These are phyloP conservation scores for Indicator maculatus DNA, from an alignment of 2,113 vertebrate genomes.

Conservation along the genomic window DNA sequence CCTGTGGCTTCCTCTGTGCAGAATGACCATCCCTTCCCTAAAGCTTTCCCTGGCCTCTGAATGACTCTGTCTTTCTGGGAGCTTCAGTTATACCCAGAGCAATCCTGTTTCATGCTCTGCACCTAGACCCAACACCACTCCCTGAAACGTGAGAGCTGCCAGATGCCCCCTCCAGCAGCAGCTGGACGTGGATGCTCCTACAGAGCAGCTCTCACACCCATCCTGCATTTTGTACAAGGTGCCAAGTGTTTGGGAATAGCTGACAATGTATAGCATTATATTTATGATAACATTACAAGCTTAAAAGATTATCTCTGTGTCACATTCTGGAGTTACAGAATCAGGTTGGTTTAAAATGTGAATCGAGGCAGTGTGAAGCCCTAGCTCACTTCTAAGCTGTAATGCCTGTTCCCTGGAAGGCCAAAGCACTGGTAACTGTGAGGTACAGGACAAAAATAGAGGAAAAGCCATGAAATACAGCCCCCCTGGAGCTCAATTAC, in stretches of 20 bases:
- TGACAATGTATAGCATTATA: neutral
- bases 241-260: neutral
- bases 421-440: neutral
- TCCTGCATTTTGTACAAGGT: neutral
- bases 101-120: neutral
- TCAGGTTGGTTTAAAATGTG: neutral
- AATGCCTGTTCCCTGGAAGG: neutral
- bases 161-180: neutral
- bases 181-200: neutral
- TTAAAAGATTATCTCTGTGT: neutral
- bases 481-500: constrained; percentile 50
- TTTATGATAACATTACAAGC: neutral
- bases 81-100: neutral
- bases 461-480: constrained; percentile 14
- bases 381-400: neutral
- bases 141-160: neutral
- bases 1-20: neutral
- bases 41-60: neutral
- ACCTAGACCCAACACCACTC: neutral
- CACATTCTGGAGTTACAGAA: neutral
- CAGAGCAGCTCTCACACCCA: neutral
- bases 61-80: neutral
- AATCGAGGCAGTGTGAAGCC: neutral
- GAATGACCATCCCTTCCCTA: neutral
- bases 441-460: neutral